Conservation (phyloP, 92 coral and sea anemone species). For the Parazoanthus darwini region DNA sequence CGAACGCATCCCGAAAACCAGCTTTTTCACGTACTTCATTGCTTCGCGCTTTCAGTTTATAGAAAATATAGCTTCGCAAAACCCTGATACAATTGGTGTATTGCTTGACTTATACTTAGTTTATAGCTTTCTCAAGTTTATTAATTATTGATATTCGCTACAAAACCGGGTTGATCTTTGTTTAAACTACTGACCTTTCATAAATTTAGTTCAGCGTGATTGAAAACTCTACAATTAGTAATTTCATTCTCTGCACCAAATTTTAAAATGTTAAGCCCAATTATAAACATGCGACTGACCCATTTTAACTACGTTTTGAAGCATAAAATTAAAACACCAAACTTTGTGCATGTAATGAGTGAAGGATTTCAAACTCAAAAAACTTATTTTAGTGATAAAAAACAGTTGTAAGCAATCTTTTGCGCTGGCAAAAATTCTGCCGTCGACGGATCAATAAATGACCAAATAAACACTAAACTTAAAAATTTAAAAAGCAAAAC, state of each 20-base stretch:
- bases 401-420: conserved; percentile 12
- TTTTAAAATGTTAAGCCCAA: conserved; percentile 19
- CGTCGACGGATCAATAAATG: too few species aligned
- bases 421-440: conserved; percentile 9
- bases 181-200: conserved; percentile 12
- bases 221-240: conserved; percentile 6
- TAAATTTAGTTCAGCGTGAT: conserved; percentile 19
- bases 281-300: conserved; percentile 6
- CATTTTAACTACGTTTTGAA: conserved; percentile 22
- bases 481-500: conserved; percentile 20
- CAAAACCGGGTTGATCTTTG: conserved; percentile 22
- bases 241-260: conserved; percentile 25
- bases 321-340: conserved; percentile 20
- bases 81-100: conserved; percentile 13
- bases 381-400: conserved; percentile 20
- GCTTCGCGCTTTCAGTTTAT: neutral
- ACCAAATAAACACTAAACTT: conserved; percentile 28
- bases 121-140: conserved; percentile 20
- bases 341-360: conserved; percentile 22
- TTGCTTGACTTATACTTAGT: conserved; percentile 23
- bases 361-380: conserved; percentile 23
- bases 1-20: conserved; percentile 14
- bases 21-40: conserved; percentile 22
- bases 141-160: conserved; percentile 1
- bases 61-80: conserved; percentile 14